Percentiles rank a stretch among this genome's conserved stretches.
These are phyloP conservation scores for Rhyacophila evoluta DNA, from an alignment of 2,888 invertebrate genomes.

Conservation along the genomic window DNA sequence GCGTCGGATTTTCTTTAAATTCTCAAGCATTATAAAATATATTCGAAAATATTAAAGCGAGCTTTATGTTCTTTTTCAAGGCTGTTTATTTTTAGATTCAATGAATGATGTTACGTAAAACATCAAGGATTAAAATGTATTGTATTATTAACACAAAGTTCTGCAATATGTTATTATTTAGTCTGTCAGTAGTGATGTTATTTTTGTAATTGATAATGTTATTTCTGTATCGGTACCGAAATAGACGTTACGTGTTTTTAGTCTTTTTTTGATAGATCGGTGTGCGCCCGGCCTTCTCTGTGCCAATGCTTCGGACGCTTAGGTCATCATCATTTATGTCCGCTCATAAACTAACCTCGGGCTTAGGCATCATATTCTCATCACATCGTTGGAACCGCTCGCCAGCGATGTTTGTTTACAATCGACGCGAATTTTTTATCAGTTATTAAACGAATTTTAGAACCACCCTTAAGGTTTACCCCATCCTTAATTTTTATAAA, in stretches of 20 bases:
- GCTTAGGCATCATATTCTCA: background rate
- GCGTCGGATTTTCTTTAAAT: background rate
- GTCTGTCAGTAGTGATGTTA: background rate
- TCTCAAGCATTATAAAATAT: background rate
- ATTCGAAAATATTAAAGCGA: background rate
- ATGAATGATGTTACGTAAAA: background rate
- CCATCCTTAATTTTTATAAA: background rate
- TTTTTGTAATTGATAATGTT: background rate
- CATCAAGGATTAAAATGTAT: background rate
- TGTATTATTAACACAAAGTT: background rate
- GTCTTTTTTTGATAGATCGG: slow-evolving; percentile 13
- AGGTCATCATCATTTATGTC: slow-evolving; percentile 11
- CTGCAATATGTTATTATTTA: background rate
- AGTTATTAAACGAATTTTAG: background rate
- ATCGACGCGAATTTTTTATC: background rate
- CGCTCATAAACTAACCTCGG: background rate
- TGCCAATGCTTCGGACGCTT: slow-evolving; percentile 10
- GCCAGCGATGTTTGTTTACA: slow-evolving; percentile 24
- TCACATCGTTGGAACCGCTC: background rate
- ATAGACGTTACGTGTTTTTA: slow-evolving; percentile 37
- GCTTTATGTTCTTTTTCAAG: background rate
- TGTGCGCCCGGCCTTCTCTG: slow-evolving; percentile 19
- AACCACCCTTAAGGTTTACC: background rate
- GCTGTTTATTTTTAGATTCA: background rate
- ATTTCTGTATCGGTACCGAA: slow-evolving; percentile 29